Percentiles rank a stretch among this genome's conserved stretches.
Evolutionary conservation across 2,888 invertebrate species (phyloP).

Genomic region (Ramazzottius varieornatus): DNA sequence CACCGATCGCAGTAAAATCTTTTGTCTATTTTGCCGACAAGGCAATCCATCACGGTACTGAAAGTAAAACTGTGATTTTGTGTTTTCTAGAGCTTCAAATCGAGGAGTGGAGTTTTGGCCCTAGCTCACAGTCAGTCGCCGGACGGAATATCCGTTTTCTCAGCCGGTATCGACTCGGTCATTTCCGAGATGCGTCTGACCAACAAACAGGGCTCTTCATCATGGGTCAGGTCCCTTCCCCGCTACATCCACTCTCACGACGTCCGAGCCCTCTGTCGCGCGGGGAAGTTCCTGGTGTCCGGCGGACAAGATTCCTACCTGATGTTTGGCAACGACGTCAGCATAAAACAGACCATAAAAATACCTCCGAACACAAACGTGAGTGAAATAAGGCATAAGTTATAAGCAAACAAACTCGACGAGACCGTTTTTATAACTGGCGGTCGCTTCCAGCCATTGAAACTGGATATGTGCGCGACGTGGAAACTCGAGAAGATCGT

Average conservation of each 20-base stretch:
- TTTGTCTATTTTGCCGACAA: too few species aligned
- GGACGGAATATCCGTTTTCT: neutral
- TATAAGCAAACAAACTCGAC: neutral
- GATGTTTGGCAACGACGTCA: neutral
- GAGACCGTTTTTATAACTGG: too few species aligned
- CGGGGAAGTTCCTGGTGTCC: conserved; percentile 14
- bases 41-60: neutral
- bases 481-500: too few species aligned
- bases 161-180: neutral
- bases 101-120: neutral
- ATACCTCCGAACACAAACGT: neutral
- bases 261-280: conserved; percentile 16
- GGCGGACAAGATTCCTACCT: conserved; percentile 12
- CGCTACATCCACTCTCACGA: conserved; percentile 19
- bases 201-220: neutral
- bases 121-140: neutral
- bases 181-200: neutral
- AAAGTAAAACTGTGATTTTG: too few species aligned
- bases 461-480: too few species aligned
- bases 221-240: conserved; percentile 16
- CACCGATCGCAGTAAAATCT: neutral
- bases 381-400: neutral
- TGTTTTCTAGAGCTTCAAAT: neutral
- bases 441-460: neutral
- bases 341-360: neutral